Evolutionary conservation across 2,113 vertebrate species (phyloP).

Genomic region (Columbina picui): DNA sequence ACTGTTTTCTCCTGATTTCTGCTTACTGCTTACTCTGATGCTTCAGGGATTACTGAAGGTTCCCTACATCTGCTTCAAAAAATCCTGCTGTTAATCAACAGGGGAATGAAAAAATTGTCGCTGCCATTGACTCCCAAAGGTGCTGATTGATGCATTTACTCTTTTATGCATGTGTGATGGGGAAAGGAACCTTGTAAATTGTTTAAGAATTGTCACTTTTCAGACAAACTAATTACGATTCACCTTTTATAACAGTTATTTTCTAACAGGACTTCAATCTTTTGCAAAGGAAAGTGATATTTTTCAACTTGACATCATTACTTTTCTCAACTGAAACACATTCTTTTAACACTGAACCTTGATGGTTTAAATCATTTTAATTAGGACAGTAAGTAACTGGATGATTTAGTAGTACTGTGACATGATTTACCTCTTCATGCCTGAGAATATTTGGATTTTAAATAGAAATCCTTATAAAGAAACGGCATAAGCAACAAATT

Average conservation of each 20-base stretch:
- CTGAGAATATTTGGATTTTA: slow-evolving; percentile 23
- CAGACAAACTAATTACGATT: neutral
- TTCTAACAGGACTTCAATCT: neutral
- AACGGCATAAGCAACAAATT: neutral
- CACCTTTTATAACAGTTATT: neutral
- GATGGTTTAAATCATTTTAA: neutral
- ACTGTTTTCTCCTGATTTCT: neutral
- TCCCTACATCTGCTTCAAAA: neutral
- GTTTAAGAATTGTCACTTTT: neutral
- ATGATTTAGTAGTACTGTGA: neutral
- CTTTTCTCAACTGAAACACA: neutral
- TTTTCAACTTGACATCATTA: neutral
- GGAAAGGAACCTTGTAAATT: neutral
- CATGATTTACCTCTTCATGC: neutral
- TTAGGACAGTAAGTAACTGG: neutral
- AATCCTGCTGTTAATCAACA: neutral
- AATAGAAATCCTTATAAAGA: neutral
- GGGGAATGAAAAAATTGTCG: neutral
- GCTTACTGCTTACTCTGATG: neutral
- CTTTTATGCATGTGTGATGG: neutral
- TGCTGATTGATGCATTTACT: neutral
- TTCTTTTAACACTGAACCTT: neutral
- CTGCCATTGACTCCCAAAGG: neutral
- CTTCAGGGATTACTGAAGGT: neutral
- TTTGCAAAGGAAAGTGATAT: neutral